phyloP scores from a whole-genome alignment of 2,888 invertebrate species.

The Lypha dubia region DNA sequence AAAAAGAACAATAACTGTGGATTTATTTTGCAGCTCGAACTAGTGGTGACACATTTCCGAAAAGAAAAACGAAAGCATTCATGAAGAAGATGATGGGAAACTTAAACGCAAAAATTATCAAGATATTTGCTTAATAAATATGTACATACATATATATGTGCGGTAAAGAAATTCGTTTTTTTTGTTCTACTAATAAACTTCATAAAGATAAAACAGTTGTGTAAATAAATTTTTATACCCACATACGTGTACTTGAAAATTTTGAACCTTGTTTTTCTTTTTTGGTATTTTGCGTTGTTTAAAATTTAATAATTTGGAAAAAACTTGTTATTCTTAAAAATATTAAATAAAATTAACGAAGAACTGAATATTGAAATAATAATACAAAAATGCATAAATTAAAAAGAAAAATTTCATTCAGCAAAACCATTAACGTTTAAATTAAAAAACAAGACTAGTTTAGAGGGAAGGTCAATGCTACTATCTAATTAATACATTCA shows the following conservation, averaged over 20 bases:
- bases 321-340: slow-evolving; percentile 3
- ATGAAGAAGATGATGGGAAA: background rate
- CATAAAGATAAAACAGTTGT: slow-evolving; percentile 31
- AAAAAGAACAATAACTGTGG: background rate
- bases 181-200: background rate
- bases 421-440: slow-evolving; percentile 28
- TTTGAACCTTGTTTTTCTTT: background rate
- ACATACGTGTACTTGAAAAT: background rate
- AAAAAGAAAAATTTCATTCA: slow-evolving; percentile 30
- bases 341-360: background rate
- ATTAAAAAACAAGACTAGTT: slow-evolving; percentile 75
- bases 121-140: slow-evolving; percentile 29
- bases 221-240: slow-evolving; percentile 8
- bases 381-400: slow-evolving; percentile 46
- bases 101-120: slow-evolving; percentile 16
- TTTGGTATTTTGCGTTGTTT: slow-evolving; percentile 30
- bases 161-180: background rate
- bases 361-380: background rate
- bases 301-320: slow-evolving; percentile 15
- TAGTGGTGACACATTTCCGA: slow-evolving; percentile 33
- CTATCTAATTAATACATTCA: slow-evolving; percentile 41
- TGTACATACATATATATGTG: no score
- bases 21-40: background rate
- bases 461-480: slow-evolving; percentile 80
- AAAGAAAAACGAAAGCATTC: background rate